Evolutionary conservation across 2,797 vertebrate genomes (phyloP), one percentile per base, ranked within the genome.

Genomic region (Silurus aristotelis): DNA sequence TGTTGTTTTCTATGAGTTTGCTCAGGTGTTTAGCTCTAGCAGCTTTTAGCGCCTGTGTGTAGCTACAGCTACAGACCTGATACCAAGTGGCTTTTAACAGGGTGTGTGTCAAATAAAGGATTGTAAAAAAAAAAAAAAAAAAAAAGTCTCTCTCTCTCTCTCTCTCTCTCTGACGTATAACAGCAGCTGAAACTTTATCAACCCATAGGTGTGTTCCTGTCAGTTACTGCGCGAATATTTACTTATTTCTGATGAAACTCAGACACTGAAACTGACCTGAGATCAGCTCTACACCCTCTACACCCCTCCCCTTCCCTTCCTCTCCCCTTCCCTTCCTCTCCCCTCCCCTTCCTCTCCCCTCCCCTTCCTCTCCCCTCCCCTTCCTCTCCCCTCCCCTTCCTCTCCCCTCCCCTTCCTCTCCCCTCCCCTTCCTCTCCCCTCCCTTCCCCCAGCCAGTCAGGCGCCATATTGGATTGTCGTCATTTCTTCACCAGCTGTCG

Each of bases 381-480:
- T 3, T 0, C 2, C 0, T 0, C 71, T 0, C 71, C 15, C 19
- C 5, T 22, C 20, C 13, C 6, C 48, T 0, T n/a, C 31, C 38
- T 4, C 2, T 2, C 3, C 15, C 13, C 58, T 2, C 22, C 1
- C 10, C 43, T 3, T 0, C 2, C 0, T 0, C 71, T 0, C 71
- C 15, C 19, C 5, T 22, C 20, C 13, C 6, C 48, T 0, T n/a
- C 31, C 38, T 4, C 2, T 2, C 3, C 15, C 13, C 58, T 2
- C 22, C 1, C 10, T 46, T 17, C 48, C 10, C 48, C 4, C 48
- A 7, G 6, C 10, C 48, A 38, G 31, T 63, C 77, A 64, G 77
- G 63, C 79, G 79, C 79, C 79, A 80, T 80, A 31, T 80, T 80
- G 63, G 55, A 67, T 52, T 67, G 46, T 66, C 63, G 63, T 67